Conservation (phyloP, 2,888 invertebrate genomes). For the Diloba caeruleocephala region DNA sequence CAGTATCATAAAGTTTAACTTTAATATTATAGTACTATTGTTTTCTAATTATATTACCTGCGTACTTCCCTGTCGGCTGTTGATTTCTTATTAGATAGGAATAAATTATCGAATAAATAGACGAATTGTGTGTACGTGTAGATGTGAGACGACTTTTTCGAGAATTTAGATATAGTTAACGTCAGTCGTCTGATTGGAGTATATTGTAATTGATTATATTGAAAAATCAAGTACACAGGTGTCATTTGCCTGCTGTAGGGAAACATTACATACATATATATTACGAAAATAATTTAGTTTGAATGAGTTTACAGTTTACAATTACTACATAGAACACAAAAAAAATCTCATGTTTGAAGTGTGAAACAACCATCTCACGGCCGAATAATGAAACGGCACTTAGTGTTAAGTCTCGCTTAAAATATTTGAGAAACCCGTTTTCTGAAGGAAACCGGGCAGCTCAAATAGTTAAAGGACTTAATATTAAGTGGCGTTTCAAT, state of each 20-base stretch:
- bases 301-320: too few species aligned
- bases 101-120: slow-evolving; percentile 64
- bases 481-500: too few species aligned
- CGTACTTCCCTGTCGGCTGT: slow-evolving; percentile 6
- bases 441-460: too few species aligned
- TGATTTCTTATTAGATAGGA: slow-evolving; percentile 59
- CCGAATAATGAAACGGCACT: not conserved
- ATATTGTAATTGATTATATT: slow-evolving; percentile 27
- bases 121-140: slow-evolving; percentile 60
- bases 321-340: too few species aligned
- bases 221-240: slow-evolving; percentile 7
- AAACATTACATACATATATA: not conserved
- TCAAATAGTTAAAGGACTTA: too few species aligned
- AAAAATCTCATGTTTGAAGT: too few species aligned
- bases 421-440: too few species aligned
- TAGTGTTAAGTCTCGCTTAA: too few species aligned
- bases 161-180: slow-evolving; percentile 43
- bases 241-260: not conserved
- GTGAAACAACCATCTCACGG: too few species aligned
- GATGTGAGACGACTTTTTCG: slow-evolving; percentile 48
- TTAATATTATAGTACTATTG: not conserved
- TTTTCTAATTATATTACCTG: slow-evolving; percentile 11
- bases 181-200: slow-evolving; percentile 40
- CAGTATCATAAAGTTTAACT: not conserved
- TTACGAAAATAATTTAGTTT: not conserved